A percentile compares a stretch with the other conserved stretches of the same genome.
These are phyloP conservation scores for Archilochus colubris DNA, from an alignment of 2,113 vertebrate genomes.

Conservation along the genomic window DNA sequence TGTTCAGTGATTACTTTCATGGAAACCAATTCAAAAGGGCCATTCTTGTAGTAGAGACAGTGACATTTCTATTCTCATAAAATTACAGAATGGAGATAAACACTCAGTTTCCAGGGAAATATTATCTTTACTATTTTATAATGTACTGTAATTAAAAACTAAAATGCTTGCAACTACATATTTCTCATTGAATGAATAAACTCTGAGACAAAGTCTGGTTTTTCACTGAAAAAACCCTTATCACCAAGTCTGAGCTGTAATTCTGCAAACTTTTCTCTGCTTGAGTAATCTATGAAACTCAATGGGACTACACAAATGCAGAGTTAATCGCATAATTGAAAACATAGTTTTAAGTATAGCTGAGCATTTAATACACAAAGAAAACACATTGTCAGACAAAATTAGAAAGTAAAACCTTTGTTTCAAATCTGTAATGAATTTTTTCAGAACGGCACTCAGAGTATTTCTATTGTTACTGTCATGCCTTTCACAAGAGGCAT, in stretches of 20 bases:
- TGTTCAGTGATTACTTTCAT: neutral
- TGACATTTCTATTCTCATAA: slow-evolving; percentile 32
- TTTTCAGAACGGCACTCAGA: neutral
- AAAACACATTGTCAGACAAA: neutral
- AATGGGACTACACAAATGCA: slow-evolving; percentile 18
- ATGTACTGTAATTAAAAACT: slow-evolving; percentile 9
- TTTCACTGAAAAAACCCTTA: neutral
- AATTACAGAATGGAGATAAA: slow-evolving; percentile 18
- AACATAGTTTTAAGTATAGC: slow-evolving; percentile 10
- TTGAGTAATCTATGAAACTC: slow-evolving; percentile 15
- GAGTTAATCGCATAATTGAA: slow-evolving; percentile 37
- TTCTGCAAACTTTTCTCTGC: slow-evolving; percentile 17
- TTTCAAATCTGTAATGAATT: neutral
- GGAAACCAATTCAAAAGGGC: slow-evolving; percentile 24
- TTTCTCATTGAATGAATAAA: slow-evolving; percentile 8
- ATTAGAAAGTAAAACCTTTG: neutral
- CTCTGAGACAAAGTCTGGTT: neutral
- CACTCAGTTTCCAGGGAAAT: slow-evolving; percentile 19
- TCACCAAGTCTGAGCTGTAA: neutral
- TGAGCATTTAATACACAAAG: slow-evolving; percentile 9
- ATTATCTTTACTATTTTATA: slow-evolving; percentile 39
- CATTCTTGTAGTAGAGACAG: neutral
- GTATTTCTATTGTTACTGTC: neutral
- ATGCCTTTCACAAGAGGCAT: neutral
- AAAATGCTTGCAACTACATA: neutral